These are phyloP conservation scores for Prinia subflava DNA, from an alignment of 2,113 vertebrate species.

Conservation along the genomic window DNA sequence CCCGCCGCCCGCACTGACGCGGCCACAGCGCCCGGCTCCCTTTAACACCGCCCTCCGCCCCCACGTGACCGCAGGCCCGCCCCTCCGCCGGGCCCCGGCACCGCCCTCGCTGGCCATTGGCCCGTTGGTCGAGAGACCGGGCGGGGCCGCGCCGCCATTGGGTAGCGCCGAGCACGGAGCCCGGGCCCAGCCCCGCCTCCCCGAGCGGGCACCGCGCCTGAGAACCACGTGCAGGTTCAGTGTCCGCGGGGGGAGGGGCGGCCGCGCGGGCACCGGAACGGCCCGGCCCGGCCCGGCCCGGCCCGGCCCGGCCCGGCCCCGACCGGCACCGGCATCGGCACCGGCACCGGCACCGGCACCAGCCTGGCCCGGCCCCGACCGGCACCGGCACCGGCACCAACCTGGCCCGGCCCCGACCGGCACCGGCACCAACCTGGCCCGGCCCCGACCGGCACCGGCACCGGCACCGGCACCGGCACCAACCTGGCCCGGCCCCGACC, in stretches of 20 bases:
- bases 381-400: no score
- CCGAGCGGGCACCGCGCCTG: neutral
- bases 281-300: no score
- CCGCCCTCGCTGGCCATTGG: neutral
- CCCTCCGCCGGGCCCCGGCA: no score
- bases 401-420: no score
- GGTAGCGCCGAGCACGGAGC: rapidly evolving
- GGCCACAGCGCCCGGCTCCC: neutral
- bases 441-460: no score
- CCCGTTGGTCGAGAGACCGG: rapidly evolving
- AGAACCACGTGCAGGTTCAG: neutral
- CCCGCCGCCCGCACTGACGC: neutral
- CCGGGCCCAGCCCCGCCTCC: no score
- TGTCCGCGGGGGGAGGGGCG: neutral
- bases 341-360: no score
- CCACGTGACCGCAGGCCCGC: neutral
- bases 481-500: no score
- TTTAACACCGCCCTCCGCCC: neutral
- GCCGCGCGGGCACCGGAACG: neutral
- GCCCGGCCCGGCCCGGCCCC: no score
- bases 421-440: no score
- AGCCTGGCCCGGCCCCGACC: neutral
- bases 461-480: no score
- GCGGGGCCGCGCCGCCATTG: neutral
- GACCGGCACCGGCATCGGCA: neutral